Evolutionary conservation across 2,888 invertebrate genomes (phyloP).

Genomic region (Ramazzottius varieornatus): DNA sequence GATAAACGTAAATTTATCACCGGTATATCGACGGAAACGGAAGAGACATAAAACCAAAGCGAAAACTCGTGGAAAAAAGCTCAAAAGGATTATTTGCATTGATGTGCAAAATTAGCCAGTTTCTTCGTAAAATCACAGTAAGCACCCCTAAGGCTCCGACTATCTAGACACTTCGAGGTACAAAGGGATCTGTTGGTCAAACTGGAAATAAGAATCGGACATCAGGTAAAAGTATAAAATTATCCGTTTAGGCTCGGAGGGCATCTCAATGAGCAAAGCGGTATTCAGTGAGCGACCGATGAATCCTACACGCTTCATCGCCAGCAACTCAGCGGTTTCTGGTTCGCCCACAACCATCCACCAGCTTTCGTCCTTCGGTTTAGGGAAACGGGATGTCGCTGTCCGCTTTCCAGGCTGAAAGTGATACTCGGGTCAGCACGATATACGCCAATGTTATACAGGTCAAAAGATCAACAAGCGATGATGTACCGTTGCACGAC

Average conservation of each 20-base stretch:
- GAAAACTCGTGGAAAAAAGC: not conserved
- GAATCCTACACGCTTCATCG: constrained; percentile 41
- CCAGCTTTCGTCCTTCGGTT: constrained; percentile 87
- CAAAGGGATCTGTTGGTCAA: not conserved
- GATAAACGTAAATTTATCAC: not conserved
- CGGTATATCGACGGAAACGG: not conserved
- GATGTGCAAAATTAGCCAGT: no score
- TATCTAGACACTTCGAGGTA: not conserved
- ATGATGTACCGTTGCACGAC: not conserved
- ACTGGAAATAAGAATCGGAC: not conserved
- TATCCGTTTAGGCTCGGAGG: not conserved
- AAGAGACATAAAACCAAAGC: not conserved
- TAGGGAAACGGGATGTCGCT: constrained; percentile 59
- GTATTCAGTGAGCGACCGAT: constrained; percentile 8
- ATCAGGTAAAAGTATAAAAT: not conserved
- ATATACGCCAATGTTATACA: not conserved
- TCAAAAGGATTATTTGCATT: not conserved
- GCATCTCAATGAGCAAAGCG: not conserved
- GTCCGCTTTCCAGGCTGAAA: constrained; percentile 30
- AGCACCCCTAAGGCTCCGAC: no score
- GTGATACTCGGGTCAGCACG: constrained; percentile 2
- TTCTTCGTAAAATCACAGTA: no score
- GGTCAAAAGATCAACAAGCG: not conserved
- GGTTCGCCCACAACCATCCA: constrained; percentile 53
- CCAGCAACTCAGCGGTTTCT: constrained; percentile 42